These are phyloP conservation scores for Steatocranus sp. DNA, from an alignment of 2,797 vertebrate species.

Conservation along the genomic window DNA sequence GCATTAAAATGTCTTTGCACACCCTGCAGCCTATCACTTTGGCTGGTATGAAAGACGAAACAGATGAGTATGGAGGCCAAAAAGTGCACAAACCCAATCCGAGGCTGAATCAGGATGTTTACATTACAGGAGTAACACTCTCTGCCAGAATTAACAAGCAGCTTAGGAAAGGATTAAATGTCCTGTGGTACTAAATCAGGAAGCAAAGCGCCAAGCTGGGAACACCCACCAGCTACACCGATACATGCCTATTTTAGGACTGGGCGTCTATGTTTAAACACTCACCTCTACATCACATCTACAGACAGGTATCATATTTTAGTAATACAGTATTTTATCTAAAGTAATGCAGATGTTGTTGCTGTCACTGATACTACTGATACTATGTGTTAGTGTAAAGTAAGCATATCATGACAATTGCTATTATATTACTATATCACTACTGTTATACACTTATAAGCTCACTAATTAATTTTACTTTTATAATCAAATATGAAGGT, in stretches of 20 bases:
- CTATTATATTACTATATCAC: neutral
- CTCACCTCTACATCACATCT: neutral
- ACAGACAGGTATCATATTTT: neutral
- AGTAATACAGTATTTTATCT: neutral
- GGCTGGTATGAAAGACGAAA: neutral
- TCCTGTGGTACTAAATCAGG: constrained; percentile 27
- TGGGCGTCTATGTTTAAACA: neutral
- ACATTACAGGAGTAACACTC: neutral
- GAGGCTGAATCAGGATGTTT: neutral
- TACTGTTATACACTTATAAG: neutral
- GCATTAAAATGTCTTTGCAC: neutral
- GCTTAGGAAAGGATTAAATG: constrained; percentile 40
- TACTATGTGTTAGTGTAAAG: neutral
- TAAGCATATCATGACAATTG: neutral
- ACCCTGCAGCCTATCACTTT: neutral
- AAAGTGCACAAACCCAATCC: neutral
- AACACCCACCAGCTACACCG: constrained; percentile 26
- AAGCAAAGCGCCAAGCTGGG: neutral
- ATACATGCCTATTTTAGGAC: neutral
- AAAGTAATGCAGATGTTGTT: neutral
- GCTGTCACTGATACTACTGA: neutral
- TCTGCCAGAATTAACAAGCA: constrained; percentile 7
- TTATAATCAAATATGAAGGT: neutral
- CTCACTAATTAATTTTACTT: neutral
- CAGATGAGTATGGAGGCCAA: neutral